Conservation (phyloP, 2,888 invertebrate species). For the Reticulitermes lucifugus region DNA sequence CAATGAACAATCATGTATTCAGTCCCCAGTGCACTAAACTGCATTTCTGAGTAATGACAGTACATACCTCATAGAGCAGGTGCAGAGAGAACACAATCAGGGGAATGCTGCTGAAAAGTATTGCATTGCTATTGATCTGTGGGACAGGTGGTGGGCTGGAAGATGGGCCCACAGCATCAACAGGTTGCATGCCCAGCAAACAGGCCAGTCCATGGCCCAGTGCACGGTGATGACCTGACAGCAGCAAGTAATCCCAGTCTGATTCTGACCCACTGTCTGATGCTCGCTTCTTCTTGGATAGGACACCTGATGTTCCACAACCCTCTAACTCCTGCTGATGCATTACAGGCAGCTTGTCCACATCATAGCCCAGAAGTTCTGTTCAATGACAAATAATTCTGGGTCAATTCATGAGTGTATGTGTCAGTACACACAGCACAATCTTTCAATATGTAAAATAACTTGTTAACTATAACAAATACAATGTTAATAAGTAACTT, state of each 20-base stretch:
- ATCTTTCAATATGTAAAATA: too few relatives aligned
- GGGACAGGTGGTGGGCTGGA: constrained; percentile 55
- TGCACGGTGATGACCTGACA: constrained; percentile 69
- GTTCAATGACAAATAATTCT: background rate
- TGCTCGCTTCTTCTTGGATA: constrained; percentile 81
- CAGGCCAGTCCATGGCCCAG: constrained; percentile 64
- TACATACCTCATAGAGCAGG: constrained; percentile 81
- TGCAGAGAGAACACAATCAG: constrained; percentile 85
- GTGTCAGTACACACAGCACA: too few relatives aligned
- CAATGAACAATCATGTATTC: too few relatives aligned
- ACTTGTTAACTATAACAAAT: too few relatives aligned
- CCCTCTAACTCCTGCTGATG: constrained; percentile 57
- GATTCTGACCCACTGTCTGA: constrained; percentile 82
- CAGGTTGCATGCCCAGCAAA: constrained; percentile 61
- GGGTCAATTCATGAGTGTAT: too few relatives aligned
- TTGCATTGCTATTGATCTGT: constrained; percentile 72
- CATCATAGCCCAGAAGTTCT: constrained; percentile 76
- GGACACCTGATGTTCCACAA: constrained; percentile 65
- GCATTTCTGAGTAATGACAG: too few relatives aligned
- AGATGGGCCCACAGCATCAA: constrained; percentile 44
- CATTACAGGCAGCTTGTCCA: constrained; percentile 68
- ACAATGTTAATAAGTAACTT: too few relatives aligned
- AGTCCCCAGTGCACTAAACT: too few relatives aligned
- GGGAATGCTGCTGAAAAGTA: constrained; percentile 79
- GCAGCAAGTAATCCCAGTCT: constrained; percentile 83